phyloP scores from a whole-genome alignment of 2,113 vertebrate genomes.

The Pipa parva region DNA sequence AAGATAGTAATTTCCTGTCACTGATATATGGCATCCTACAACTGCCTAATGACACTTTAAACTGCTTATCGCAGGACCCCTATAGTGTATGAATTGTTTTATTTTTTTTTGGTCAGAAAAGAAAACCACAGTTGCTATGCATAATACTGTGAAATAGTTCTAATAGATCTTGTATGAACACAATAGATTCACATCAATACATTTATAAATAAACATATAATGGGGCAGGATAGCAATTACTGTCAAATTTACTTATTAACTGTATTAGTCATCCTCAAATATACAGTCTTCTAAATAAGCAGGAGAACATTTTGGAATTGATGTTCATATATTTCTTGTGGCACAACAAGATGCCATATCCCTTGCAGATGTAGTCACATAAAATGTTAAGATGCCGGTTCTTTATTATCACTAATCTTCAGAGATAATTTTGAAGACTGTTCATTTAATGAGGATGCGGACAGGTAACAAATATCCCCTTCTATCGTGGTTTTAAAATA shows the following conservation, averaged over 20 bases:
- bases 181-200: slow-evolving; percentile 8
- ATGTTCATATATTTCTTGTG: neutral
- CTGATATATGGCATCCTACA: no score
- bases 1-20: no score
- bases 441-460: slow-evolving; percentile 38
- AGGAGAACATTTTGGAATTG: neutral
- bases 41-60: no score
- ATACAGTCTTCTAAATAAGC: slow-evolving; percentile 6
- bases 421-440: slow-evolving; percentile 42
- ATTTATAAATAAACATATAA: neutral
- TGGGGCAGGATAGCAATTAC: neutral
- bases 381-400: slow-evolving; percentile 2
- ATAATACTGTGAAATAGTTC: no score
- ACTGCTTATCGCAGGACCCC: no score
- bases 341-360: neutral
- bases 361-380: neutral
- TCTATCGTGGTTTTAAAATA: slow-evolving; percentile 36
- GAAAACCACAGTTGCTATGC: no score
- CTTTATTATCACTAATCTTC: slow-evolving; percentile 39
- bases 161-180: slow-evolving; percentile 1
- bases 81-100: no score
- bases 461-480: slow-evolving; percentile 40
- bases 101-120: no score
- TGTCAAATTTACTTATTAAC: slow-evolving; percentile 15
- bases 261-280: slow-evolving; percentile 5